phyloP scores from a whole-genome alignment of 2,113 vertebrate species.

The Psilopsiagon aymara region DNA sequence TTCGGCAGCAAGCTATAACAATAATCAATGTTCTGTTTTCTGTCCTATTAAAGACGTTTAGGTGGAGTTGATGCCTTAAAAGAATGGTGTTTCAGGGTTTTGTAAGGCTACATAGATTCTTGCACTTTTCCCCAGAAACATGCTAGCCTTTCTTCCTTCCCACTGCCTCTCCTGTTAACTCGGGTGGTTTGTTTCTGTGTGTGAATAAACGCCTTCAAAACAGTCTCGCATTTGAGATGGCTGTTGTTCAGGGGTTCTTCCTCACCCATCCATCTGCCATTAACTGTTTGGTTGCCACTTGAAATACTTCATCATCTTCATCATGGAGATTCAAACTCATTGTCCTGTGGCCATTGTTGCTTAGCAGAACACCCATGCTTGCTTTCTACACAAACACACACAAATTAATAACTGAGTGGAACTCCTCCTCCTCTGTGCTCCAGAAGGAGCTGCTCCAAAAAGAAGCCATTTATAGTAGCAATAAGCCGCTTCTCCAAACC shows the following conservation, averaged over 20 bases:
- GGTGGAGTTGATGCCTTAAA: background rate
- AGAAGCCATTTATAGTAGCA: slow-evolving; percentile 74
- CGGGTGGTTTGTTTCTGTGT: background rate
- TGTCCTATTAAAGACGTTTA: background rate
- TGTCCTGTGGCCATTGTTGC: slow-evolving; percentile 64
- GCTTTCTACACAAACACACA: slow-evolving; percentile 70
- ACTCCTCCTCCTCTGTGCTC: slow-evolving; percentile 64
- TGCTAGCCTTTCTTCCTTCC: background rate
- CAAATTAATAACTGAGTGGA: slow-evolving; percentile 66
- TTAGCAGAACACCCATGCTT: slow-evolving; percentile 62
- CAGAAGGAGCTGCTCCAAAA: slow-evolving; percentile 75
- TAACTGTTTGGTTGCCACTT: slow-evolving; percentile 51
- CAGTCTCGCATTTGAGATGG: background rate
- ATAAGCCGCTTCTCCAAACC: slow-evolving; percentile 76
- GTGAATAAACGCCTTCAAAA: background rate
- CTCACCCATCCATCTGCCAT: slow-evolving; percentile 30
- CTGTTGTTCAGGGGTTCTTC: background rate
- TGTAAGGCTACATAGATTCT: background rate
- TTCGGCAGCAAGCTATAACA: background rate
- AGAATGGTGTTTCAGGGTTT: background rate
- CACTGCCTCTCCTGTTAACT: background rate
- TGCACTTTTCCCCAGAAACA: background rate
- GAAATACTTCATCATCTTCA: slow-evolving; percentile 46
- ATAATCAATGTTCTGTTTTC: background rate
- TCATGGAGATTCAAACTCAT: slow-evolving; percentile 57